Evolutionary conservation across 2,888 invertebrate species (phyloP).

Genomic region (Sericinus montela): DNA sequence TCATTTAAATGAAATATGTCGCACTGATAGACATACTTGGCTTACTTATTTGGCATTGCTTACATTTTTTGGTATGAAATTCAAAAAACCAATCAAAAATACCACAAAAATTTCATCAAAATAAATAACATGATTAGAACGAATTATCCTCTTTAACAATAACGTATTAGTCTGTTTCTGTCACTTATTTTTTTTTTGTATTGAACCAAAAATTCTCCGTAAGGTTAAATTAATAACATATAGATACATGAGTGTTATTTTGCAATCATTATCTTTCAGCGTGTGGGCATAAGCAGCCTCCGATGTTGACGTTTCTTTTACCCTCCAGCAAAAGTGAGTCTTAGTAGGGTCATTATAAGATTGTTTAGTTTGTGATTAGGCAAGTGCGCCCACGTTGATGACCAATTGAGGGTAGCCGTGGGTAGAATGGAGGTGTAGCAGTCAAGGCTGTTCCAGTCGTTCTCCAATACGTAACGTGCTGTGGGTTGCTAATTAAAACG

Average conservation of each 20-base stretch:
- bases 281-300: conserved; percentile 62
- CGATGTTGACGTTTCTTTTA: conserved; percentile 57
- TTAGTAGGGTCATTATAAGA: conserved; percentile 68
- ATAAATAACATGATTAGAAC: too few species aligned
- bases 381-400: conserved; percentile 65
- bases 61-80: too few species aligned
- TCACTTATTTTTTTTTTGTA: background rate
- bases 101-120: too few species aligned
- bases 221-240: background rate
- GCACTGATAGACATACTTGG: too few species aligned
- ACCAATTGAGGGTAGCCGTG: conserved; percentile 77
- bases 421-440: conserved; percentile 73
- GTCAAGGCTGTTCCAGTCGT: conserved; percentile 74
- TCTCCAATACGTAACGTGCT: conserved; percentile 51
- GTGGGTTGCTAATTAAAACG: conserved; percentile 71
- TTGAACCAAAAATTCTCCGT: background rate
- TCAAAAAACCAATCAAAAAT: too few species aligned
- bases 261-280: conserved; percentile 49
- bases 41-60: too few species aligned
- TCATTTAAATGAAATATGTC: too few species aligned
- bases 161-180: conserved; percentile 16
- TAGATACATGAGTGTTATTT: conserved; percentile 27
- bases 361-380: conserved; percentile 69
- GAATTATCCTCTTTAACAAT: too few species aligned
- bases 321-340: conserved; percentile 61